A percentile compares a stretch with the other conserved stretches of the same genome.
These are phyloP conservation scores for Pelodytes ibericus DNA, from an alignment of 2,797 vertebrate species.

Conservation along the genomic window DNA sequence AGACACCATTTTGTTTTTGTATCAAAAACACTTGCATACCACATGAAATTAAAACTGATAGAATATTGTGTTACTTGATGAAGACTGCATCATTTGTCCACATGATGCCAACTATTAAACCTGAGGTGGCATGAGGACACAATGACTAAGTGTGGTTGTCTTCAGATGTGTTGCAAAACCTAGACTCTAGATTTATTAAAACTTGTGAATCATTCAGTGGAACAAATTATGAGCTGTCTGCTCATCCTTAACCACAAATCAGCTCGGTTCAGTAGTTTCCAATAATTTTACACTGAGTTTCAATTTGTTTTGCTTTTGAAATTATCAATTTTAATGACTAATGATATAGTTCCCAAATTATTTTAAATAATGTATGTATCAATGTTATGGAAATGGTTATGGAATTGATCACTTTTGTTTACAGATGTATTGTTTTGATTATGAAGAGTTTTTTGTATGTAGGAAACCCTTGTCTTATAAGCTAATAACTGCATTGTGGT, in stretches of 20 bases:
- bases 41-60: no score
- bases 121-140: neutral
- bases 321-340: neutral
- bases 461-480: no score
- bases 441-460: no score
- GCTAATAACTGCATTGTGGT: no score
- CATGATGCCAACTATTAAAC: neutral
- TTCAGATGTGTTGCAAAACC: slow-evolving; percentile 1
- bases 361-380: neutral
- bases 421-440: no score
- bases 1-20: no score
- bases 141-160: neutral
- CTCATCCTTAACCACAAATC: neutral
- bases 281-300: neutral
- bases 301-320: slow-evolving; percentile 1
- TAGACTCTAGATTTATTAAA: neutral
- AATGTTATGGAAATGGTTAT: no score
- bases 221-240: slow-evolving; percentile 1
- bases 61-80: no score
- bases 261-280: neutral
- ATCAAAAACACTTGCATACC: no score
- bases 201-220: neutral
- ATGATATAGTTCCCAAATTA: neutral
- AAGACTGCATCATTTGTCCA: no score
- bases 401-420: no score